These are phyloP conservation scores for Protobothrops mucrosquamatus DNA, from an alignment of 2,113 vertebrate genomes.

Conservation along the genomic window DNA sequence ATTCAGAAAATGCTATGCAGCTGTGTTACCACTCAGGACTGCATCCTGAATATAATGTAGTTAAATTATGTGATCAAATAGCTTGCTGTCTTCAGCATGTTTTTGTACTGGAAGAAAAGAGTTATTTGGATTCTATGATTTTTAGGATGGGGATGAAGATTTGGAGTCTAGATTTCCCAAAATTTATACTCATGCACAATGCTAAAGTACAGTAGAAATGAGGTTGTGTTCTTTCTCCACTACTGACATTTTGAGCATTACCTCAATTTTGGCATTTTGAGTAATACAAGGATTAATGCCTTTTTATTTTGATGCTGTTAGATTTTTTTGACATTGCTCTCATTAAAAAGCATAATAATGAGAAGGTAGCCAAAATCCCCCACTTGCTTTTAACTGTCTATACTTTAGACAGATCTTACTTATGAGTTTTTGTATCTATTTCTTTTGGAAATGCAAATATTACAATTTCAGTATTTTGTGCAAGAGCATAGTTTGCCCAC, in stretches of 20 bases:
- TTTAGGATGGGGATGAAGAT: neutral
- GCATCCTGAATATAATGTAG: constrained; percentile 49
- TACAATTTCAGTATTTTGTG: constrained; percentile 46
- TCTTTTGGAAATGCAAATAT: constrained; percentile 52
- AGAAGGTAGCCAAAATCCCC: constrained; percentile 38
- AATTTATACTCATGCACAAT: constrained; percentile 34
- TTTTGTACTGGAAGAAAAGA: constrained; percentile 34
- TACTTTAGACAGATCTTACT: constrained; percentile 37
- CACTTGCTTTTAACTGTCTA: constrained; percentile 32
- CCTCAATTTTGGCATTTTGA: constrained; percentile 40
- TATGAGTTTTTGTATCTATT: constrained; percentile 16
- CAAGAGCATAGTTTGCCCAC: constrained; percentile 46
- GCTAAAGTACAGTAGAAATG: constrained; percentile 31
- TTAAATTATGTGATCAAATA: constrained; percentile 40
- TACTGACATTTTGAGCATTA: constrained; percentile 35
- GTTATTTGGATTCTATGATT: constrained; percentile 17
- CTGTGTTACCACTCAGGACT: constrained; percentile 34
- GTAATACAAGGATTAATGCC: constrained; percentile 39
- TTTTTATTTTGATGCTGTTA: constrained; percentile 22
- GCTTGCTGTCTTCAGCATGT: constrained; percentile 29
- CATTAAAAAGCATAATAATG: constrained; percentile 10
- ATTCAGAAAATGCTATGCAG: constrained; percentile 15
- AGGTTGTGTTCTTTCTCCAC: constrained; percentile 24
- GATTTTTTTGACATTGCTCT: constrained; percentile 23
- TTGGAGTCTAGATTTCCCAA: constrained; percentile 42